Evolutionary conservation across 2,113 vertebrate genomes (phyloP).

Genomic region (Rafetus swinhoei): DNA sequence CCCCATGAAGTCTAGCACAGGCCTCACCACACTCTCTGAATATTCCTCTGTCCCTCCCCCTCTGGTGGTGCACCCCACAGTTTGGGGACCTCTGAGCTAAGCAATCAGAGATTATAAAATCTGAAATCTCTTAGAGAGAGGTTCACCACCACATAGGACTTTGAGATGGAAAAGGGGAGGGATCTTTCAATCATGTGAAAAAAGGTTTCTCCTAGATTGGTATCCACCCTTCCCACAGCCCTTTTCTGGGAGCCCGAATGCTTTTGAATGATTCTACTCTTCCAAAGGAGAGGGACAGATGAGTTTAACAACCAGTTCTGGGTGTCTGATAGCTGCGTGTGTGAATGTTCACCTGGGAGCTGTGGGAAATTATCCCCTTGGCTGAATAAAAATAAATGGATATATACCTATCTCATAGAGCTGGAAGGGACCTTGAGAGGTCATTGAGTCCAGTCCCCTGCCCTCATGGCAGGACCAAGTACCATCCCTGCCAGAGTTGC

Average conservation of each 20-base stretch:
- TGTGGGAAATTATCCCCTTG: neutral
- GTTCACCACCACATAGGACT: neutral
- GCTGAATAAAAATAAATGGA: neutral
- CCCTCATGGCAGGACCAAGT: too few relatives aligned
- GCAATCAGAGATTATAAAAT: neutral
- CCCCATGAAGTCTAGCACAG: too few relatives aligned
- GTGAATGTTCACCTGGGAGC: neutral
- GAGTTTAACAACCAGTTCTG: neutral
- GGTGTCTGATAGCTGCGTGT: neutral
- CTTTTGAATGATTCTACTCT: neutral
- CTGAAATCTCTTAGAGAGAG: neutral
- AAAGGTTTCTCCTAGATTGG: neutral
- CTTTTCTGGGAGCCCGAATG: neutral
- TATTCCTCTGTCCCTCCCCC: too few relatives aligned
- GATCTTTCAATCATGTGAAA: too few relatives aligned
- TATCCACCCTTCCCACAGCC: neutral
- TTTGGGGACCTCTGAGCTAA: neutral
- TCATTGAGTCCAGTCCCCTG: too few relatives aligned
- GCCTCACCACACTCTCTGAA: too few relatives aligned
- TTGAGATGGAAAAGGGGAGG: neutral
- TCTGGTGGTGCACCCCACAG: neutral
- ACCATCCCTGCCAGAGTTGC: too few relatives aligned
- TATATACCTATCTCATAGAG: too few relatives aligned
- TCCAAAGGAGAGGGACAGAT: neutral
- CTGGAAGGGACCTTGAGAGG: too few relatives aligned